Evolutionary conservation across 2,113 vertebrate genomes (phyloP).

Genomic region (Phrynosoma platyrhinos): DNA sequence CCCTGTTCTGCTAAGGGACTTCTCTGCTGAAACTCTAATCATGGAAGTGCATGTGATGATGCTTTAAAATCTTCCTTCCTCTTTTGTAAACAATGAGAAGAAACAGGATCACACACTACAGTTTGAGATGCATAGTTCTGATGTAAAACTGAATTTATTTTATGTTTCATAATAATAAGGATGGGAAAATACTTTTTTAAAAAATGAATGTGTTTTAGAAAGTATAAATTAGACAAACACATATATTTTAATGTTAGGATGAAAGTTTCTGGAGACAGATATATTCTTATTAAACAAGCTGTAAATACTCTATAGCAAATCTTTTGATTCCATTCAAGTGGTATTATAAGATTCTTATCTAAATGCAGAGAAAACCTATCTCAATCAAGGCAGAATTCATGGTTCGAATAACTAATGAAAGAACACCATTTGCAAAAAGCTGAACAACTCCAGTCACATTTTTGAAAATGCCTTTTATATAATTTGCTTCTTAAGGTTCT

Average conservation of each 20-base stretch:
- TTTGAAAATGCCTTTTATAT: background rate
- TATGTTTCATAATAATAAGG: slow-evolving; percentile 7
- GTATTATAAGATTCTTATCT: slow-evolving; percentile 30
- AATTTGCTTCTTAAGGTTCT: slow-evolving; percentile 3
- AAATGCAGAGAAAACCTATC: slow-evolving; percentile 27
- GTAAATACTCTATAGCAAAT: slow-evolving; percentile 12
- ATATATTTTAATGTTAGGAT: slow-evolving; percentile 14
- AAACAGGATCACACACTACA: background rate
- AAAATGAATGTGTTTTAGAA: background rate
- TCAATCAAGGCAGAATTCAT: slow-evolving; percentile 21
- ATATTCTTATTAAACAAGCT: background rate
- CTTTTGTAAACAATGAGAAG: slow-evolving; percentile 18
- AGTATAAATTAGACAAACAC: slow-evolving; percentile 1
- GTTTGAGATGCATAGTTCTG: background rate
- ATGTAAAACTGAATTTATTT: slow-evolving; percentile 21
- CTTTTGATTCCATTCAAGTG: slow-evolving; percentile 34
- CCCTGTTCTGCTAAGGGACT: background rate
- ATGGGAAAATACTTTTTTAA: background rate
- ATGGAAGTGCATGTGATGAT: background rate
- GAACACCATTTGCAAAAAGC: slow-evolving; percentile 22
- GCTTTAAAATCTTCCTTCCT: slow-evolving; percentile 31
- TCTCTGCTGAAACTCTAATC: slow-evolving; percentile 17
- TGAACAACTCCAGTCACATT: background rate
- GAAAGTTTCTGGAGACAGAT: slow-evolving; percentile 6
- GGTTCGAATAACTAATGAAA: slow-evolving; percentile 3